Conservation (phyloP, 1,140 invertebrate genomes). For the Apocrypta bakeri region DNA sequence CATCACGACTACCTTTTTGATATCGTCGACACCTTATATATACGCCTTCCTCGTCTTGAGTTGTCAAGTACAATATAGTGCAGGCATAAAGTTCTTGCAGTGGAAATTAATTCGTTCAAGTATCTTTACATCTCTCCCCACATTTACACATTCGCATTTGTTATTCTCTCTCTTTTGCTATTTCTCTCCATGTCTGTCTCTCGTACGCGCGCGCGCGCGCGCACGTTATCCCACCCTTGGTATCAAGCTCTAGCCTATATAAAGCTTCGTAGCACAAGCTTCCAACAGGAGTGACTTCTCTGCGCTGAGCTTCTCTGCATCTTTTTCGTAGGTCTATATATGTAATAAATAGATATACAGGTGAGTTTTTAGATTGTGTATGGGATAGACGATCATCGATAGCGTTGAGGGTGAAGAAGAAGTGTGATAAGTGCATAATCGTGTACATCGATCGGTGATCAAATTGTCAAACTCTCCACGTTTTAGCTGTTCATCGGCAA, state of each 20-base stretch:
- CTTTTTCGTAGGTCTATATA: background rate
- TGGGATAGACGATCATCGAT: background rate
- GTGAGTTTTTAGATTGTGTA: background rate
- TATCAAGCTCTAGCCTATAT: constrained; percentile 18
- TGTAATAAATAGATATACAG: background rate
- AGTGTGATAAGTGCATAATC: background rate
- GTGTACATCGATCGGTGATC: constrained; percentile 29
- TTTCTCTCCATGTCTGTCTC: too few relatives aligned
- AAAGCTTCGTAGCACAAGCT: constrained; percentile 22
- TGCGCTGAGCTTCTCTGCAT: background rate
- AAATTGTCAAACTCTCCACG: background rate
- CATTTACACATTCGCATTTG: background rate
- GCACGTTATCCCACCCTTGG: background rate
- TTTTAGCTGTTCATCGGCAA: background rate
- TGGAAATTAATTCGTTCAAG: too few relatives aligned
- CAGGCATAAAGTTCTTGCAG: too few relatives aligned
- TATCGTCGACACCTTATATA: too few relatives aligned
- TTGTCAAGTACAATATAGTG: too few relatives aligned
- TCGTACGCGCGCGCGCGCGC: constrained; percentile 4
- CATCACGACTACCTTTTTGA: too few relatives aligned
- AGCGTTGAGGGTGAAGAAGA: background rate
- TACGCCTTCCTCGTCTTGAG: too few relatives aligned
- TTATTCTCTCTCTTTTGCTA: background rate
- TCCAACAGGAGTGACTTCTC: constrained; percentile 14
- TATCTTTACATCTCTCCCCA: too few relatives aligned